Evolutionary conservation across 2,113 vertebrate species (phyloP).

Genomic region (Melanerpes aurifrons): DNA sequence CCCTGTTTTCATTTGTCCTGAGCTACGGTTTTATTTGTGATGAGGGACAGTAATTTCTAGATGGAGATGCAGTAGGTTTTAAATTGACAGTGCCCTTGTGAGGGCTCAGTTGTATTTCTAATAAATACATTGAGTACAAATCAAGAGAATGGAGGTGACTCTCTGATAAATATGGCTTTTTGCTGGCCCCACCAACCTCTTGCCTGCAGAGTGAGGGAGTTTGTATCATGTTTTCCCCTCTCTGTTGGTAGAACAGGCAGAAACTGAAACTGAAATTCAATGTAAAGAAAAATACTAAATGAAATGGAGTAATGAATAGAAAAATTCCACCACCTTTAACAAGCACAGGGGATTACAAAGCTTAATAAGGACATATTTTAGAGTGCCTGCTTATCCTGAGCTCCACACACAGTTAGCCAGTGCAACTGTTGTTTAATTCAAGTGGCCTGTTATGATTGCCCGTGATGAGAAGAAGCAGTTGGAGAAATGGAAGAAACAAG

Average conservation of each 20-base stretch:
- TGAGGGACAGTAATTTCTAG: constrained; percentile 4
- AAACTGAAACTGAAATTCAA: not conserved
- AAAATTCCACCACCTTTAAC: not conserved
- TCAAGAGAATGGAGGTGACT: not conserved
- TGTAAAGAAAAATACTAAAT: not conserved
- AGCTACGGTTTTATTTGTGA: not conserved
- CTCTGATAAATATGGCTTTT: not conserved
- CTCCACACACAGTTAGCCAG: not conserved
- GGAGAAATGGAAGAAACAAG: not conserved
- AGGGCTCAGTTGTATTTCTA: not conserved
- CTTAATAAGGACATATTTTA: constrained; percentile 24
- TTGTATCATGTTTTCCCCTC: not conserved
- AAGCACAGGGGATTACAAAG: not conserved
- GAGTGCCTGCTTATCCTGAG: not conserved
- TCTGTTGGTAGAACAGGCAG: not conserved
- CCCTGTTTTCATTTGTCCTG: not conserved
- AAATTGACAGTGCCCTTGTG: not conserved
- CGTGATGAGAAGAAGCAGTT: not conserved
- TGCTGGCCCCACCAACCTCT: not conserved
- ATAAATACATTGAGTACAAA: not conserved
- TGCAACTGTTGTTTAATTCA: not conserved
- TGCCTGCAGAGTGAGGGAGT: not conserved
- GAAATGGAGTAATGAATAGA: not conserved
- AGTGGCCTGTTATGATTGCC: not conserved
- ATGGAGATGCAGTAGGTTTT: not conserved